These are phyloP conservation scores for Amblyteles armatorius DNA, from an alignment of 2,888 invertebrate species.

Conservation along the genomic window DNA sequence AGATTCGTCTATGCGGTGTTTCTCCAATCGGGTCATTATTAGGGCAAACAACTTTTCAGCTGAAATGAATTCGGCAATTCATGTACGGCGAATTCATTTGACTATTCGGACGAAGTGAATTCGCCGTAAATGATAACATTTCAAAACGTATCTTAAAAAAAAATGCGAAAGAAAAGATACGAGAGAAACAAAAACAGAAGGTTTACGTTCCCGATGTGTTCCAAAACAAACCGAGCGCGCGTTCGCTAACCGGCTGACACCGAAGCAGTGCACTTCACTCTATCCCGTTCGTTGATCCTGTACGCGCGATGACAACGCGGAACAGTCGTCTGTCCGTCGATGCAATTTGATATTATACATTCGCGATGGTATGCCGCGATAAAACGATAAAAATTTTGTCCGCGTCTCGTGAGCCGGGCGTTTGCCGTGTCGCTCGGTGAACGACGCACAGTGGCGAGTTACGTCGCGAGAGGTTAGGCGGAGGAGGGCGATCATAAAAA, in stretches of 20 bases:
- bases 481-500: background rate
- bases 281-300: background rate
- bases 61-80: too few species aligned
- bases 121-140: too few species aligned
- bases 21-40: too few species aligned
- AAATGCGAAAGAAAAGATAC: too few species aligned
- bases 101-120: too few species aligned
- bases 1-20: too few species aligned
- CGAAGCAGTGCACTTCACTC: background rate
- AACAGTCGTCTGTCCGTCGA: background rate
- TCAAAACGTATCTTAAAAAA: too few species aligned
- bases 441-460: background rate
- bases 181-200: background rate
- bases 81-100: too few species aligned
- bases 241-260: background rate
- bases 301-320: slow-evolving; percentile 46
- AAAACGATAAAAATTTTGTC: slow-evolving; percentile 19
- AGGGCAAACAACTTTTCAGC: too few species aligned
- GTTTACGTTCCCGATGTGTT: slow-evolving; percentile 44
- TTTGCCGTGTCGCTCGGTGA: slow-evolving; percentile 5
- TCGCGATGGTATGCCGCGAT: slow-evolving; percentile 53
- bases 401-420: slow-evolving; percentile 11
- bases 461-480: slow-evolving; percentile 47
- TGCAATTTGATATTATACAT: slow-evolving; percentile 7
- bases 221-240: slow-evolving; percentile 10